phyloP scores from a whole-genome alignment of 2,888 invertebrate genomes.

The Luffia ferchaultella region DNA sequence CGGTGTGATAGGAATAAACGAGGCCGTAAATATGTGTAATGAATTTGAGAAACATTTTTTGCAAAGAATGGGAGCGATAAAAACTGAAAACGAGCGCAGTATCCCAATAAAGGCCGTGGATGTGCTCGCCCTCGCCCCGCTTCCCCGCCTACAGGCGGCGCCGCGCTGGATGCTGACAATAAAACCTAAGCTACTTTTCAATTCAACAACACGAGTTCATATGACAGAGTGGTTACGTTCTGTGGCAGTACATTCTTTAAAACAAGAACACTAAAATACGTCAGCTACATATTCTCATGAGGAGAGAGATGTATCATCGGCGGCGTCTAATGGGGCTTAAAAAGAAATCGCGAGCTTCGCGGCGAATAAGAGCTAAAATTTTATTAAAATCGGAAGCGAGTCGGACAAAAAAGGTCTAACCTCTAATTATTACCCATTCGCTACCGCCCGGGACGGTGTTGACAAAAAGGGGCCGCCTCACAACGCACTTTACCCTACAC shows the following conservation, averaged over 20 bases:
- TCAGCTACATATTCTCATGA: too few relatives aligned
- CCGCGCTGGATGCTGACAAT: too few relatives aligned
- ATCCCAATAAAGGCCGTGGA: background rate
- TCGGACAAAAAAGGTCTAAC: slow-evolving; percentile 42
- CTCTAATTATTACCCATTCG: slow-evolving; percentile 55
- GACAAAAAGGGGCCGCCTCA: slow-evolving; percentile 27
- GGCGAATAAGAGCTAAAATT: slow-evolving; percentile 25
- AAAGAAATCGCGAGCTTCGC: slow-evolving; percentile 30
- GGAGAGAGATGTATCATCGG: too few relatives aligned
- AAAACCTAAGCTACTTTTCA: too few relatives aligned
- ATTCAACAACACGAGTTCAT: too few relatives aligned
- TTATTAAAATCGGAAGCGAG: slow-evolving; percentile 38
- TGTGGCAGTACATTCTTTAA: too few relatives aligned
- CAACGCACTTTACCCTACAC: background rate
- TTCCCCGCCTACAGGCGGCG: too few relatives aligned
- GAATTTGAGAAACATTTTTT: background rate
- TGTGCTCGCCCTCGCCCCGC: background rate
- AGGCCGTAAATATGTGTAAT: background rate
- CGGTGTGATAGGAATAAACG: background rate
- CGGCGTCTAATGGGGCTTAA: slow-evolving; percentile 29
- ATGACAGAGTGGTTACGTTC: too few relatives aligned
- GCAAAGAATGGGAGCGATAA: background rate
- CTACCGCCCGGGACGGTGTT: slow-evolving; percentile 24
- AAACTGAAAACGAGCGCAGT: background rate
- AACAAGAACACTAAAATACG: too few relatives aligned